A percentile compares a stretch with the other conserved stretches of the same genome.
Evolutionary conservation across 2,113 vertebrate genomes (phyloP).

Genomic region (Callipepla squamata): DNA sequence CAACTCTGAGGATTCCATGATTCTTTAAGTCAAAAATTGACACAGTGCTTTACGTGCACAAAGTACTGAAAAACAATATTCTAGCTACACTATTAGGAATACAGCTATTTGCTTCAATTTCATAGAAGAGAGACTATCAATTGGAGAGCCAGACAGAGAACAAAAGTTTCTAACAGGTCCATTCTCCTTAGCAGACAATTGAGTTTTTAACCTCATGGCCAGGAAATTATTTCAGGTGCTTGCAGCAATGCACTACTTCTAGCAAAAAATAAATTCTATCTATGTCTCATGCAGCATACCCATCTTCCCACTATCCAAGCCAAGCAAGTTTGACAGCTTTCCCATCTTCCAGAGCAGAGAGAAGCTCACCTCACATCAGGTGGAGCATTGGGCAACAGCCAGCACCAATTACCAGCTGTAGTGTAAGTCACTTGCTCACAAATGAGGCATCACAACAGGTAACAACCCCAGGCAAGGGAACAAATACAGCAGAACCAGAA

Average conservation of each 20-base stretch:
- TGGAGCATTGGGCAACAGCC: not conserved
- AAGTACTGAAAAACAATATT: not conserved
- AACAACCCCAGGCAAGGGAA: not conserved
- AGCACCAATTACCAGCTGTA: rapidly evolving
- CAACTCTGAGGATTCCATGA: no score
- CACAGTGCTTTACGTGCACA: not conserved
- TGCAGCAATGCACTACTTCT: not conserved
- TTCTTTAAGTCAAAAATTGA: not conserved
- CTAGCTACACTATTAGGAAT: not conserved
- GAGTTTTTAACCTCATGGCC: not conserved
- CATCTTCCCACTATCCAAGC: not conserved
- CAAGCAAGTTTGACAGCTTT: not conserved
- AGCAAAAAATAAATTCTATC: not conserved
- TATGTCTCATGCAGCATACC: not conserved
- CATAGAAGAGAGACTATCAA: not conserved
- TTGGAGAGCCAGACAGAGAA: rapidly evolving
- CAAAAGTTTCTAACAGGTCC: not conserved
- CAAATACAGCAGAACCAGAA: not conserved
- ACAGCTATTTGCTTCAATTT: not conserved
- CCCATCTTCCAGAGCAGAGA: not conserved
- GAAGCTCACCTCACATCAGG: not conserved
- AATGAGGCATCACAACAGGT: not conserved
- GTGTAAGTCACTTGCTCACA: not conserved
- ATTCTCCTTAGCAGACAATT: not conserved
- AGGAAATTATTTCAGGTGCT: not conserved